Evolutionary conservation across 2,113 vertebrate genomes (phyloP).

Genomic region (Pycnonotus jocosus): DNA sequence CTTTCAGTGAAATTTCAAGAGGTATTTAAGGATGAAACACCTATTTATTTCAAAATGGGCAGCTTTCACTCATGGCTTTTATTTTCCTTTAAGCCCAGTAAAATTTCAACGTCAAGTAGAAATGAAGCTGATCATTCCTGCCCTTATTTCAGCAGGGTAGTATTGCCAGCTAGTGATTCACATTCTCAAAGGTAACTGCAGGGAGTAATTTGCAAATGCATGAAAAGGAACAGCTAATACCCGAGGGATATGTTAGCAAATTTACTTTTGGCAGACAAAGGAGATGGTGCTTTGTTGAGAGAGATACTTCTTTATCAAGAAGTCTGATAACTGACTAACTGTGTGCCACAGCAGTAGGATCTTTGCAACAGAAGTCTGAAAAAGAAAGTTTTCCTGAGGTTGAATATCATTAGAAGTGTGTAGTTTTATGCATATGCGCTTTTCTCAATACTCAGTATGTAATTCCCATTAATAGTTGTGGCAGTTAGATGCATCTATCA

Average conservation of each 20-base stretch:
- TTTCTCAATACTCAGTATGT: not conserved
- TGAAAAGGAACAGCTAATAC: not conserved
- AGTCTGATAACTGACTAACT: not conserved
- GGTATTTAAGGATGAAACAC: not conserved
- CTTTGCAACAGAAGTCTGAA: not conserved
- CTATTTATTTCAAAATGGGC: not conserved
- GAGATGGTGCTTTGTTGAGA: not conserved
- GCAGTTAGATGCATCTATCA: slow-evolving; percentile 20
- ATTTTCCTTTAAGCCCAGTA: not conserved
- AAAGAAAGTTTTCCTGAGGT: not conserved
- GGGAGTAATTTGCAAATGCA: not conserved
- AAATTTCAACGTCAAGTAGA: not conserved
- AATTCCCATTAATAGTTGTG: not conserved
- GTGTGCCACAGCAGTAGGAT: not conserved
- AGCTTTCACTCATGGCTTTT: not conserved
- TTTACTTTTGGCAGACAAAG: not conserved
- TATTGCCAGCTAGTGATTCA: not conserved
- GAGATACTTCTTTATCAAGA: not conserved
- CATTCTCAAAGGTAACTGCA: not conserved
- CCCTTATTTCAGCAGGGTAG: not conserved
- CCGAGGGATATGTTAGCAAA: not conserved
- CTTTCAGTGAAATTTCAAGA: not conserved
- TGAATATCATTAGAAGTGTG: not conserved
- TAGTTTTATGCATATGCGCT: not conserved
- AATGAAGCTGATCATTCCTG: not conserved